Evolutionary conservation across 2,888 invertebrate genomes (phyloP).

Genomic region (Nudaria mundana): DNA sequence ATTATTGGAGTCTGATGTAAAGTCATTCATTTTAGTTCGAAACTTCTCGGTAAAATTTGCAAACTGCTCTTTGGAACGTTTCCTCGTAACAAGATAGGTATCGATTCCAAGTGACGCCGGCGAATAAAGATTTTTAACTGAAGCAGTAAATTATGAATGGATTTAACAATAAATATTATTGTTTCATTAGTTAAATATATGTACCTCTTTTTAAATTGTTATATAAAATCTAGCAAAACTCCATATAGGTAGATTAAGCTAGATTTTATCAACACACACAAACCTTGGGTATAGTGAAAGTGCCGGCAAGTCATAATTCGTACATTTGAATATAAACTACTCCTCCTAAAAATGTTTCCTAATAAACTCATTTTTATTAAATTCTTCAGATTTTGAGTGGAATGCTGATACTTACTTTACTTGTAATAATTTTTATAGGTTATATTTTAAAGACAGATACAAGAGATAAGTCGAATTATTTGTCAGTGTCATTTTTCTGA

Average conservation of each 20-base stretch:
- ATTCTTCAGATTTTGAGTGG: background rate
- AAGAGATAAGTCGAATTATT: too few species aligned
- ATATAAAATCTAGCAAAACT: too few species aligned
- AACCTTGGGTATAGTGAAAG: constrained; percentile 44
- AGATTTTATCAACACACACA: too few species aligned
- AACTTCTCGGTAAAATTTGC: constrained; percentile 84
- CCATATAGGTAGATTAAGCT: too few species aligned
- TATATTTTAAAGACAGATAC: background rate
- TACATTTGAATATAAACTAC: constrained; percentile 32
- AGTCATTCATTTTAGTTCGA: constrained; percentile 85
- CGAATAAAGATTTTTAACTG: constrained; percentile 77
- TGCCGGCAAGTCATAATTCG: constrained; percentile 37
- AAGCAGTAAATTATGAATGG: background rate
- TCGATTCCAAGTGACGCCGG: constrained; percentile 83
- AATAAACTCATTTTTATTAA: constrained; percentile 43
- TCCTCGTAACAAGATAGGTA: constrained; percentile 77
- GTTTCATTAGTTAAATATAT: background rate
- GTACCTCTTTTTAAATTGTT: too few species aligned
- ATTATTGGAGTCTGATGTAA: constrained; percentile 76
- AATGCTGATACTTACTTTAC: too few species aligned
- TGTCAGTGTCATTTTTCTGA: background rate
- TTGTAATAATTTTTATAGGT: constrained; percentile 4
- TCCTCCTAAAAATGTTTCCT: constrained; percentile 42
- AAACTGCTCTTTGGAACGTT: constrained; percentile 82
- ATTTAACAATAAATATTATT: background rate